These are phyloP conservation scores for Platycheirus rosarum DNA, from an alignment of 2,888 invertebrate species.

Conservation along the genomic window DNA sequence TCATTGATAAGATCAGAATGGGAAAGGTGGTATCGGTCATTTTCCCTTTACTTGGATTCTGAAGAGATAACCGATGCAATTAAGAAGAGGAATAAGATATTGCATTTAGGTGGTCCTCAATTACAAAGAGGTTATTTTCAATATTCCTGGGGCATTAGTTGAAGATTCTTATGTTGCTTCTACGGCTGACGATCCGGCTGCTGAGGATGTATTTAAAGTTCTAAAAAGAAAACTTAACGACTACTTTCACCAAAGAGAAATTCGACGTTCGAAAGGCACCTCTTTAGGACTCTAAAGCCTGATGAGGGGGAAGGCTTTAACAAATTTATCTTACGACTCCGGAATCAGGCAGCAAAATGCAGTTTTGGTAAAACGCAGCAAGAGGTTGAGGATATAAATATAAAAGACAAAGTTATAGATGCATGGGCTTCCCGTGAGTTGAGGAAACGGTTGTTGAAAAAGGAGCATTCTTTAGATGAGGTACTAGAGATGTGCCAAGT, in stretches of 20 bases:
- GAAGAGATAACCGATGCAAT: too few species aligned
- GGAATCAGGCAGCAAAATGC: slow-evolving; percentile 59
- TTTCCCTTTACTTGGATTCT: too few species aligned
- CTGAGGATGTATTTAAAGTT: slow-evolving; percentile 25
- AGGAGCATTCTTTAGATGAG: slow-evolving; percentile 28
- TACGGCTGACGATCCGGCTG: neutral
- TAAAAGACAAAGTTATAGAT: slow-evolving; percentile 65
- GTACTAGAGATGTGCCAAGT: slow-evolving; percentile 33
- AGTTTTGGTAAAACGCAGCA: slow-evolving; percentile 50
- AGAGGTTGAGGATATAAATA: slow-evolving; percentile 58
- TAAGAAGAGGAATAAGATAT: too few species aligned
- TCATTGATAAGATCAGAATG: too few species aligned
- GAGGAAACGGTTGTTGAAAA: slow-evolving; percentile 6
- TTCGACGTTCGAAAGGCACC: slow-evolving; percentile 43
- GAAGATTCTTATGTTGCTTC: neutral
- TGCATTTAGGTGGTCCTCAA: too few species aligned
- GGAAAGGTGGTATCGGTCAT: too few species aligned
- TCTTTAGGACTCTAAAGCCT: slow-evolving; percentile 29
- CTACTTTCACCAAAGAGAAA: slow-evolving; percentile 31
- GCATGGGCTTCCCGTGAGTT: neutral
- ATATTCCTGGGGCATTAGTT: neutral
- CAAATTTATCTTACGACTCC: slow-evolving; percentile 77
- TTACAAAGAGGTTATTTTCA: slow-evolving; percentile 5
- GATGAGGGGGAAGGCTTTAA: slow-evolving; percentile 36
- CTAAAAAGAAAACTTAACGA: slow-evolving; percentile 26